These are phyloP conservation scores for Embidobia sp. DNA, from an alignment of 2,888 invertebrate genomes.

Conservation along the genomic window DNA sequence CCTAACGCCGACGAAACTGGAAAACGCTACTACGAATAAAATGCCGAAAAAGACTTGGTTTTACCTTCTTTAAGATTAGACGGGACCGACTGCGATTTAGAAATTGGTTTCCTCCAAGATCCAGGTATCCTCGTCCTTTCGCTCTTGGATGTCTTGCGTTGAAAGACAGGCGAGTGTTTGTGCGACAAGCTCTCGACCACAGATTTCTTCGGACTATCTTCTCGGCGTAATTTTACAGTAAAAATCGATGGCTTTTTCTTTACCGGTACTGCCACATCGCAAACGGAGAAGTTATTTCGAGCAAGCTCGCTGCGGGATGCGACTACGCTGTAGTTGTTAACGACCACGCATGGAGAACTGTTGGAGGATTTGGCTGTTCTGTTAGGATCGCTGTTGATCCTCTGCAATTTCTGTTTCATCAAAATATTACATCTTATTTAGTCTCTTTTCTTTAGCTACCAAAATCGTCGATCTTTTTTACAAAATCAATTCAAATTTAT, in stretches of 20 bases:
- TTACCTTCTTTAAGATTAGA: constrained; percentile 73
- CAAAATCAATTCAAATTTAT: too few species aligned
- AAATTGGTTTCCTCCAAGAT: constrained; percentile 61
- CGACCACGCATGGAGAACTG: constrained; percentile 53
- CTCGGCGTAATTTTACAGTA: constrained; percentile 40
- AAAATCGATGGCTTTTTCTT: constrained; percentile 59
- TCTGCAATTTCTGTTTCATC: constrained; percentile 71
- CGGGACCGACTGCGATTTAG: constrained; percentile 74
- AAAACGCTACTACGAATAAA: too few species aligned
- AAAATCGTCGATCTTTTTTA: too few species aligned
- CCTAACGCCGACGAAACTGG: too few species aligned
- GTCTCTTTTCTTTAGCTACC: too few species aligned
- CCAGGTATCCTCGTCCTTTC: constrained; percentile 48
- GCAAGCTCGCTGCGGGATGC: constrained; percentile 74
- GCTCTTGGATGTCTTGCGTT: constrained; percentile 49
- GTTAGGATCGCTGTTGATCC: constrained; percentile 68
- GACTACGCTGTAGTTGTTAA: constrained; percentile 72
- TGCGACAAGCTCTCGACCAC: constrained; percentile 24
- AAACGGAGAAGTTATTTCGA: constrained; percentile 71
- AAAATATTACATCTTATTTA: too few species aligned
- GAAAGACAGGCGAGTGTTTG: constrained; percentile 42
- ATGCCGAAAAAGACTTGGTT: constrained; percentile 8
- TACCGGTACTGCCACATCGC: constrained; percentile 68
- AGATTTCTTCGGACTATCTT: constrained; percentile 40
- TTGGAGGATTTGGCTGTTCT: constrained; percentile 45